Percentiles rank a stretch among this genome's conserved stretches.
Conservation (phyloP, 2,113 vertebrate genomes). For the Mormyrus iriodes region DNA sequence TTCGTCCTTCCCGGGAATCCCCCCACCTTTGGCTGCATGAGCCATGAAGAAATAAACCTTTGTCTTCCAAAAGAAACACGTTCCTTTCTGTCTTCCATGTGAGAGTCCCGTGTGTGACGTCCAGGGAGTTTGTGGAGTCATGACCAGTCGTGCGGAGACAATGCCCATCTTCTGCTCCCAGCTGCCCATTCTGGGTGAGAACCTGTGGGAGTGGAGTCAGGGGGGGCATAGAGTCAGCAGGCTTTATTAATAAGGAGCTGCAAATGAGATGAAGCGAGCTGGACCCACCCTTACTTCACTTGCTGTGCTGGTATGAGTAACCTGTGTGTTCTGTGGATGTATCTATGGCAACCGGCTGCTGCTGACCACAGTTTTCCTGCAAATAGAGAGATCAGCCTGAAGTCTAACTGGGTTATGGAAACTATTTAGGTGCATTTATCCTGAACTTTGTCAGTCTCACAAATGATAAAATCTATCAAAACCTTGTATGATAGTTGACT, state of each 20-base stretch:
- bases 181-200: conserved; percentile 18
- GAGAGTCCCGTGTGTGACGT: conserved; percentile 49
- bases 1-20: conserved; percentile 48
- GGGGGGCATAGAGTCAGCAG: background rate
- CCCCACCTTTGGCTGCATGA: conserved; percentile 64
- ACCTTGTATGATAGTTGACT: background rate
- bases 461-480: background rate
- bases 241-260: background rate
- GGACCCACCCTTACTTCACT: conserved; percentile 59
- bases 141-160: conserved; percentile 40
- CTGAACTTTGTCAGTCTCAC: background rate
- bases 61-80: conserved; percentile 47
- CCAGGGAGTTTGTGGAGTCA: conserved; percentile 32
- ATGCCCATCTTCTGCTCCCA: conserved; percentile 42
- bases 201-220: background rate
- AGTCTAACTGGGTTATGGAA: background rate
- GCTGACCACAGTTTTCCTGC: conserved; percentile 76
- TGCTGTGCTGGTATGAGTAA: conserved; percentile 86
- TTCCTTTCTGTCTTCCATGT: conserved; percentile 59
- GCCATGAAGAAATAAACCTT: conserved; percentile 49
- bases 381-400: background rate
- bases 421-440: background rate
- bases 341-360: conserved; percentile 75
- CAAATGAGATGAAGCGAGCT: background rate
- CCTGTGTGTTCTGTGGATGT: conserved; percentile 72